A percentile compares a stretch with the other conserved stretches of the same genome.
Evolutionary conservation across 2,797 vertebrate species (phyloP).

Genomic region (Coracias cyanogaster): DNA sequence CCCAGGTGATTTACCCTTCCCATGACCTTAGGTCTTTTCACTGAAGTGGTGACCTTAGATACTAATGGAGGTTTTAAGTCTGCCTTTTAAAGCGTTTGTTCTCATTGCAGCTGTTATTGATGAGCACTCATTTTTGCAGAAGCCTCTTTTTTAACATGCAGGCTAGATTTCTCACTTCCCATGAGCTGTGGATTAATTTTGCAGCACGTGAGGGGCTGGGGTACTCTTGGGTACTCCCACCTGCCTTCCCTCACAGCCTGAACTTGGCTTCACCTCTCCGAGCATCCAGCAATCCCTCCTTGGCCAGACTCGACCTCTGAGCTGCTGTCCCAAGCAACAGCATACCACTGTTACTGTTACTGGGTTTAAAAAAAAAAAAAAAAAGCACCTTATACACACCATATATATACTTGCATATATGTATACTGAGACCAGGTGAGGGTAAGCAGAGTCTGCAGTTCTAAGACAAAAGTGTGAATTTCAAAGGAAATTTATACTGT

Average conservation of each 20-base stretch:
- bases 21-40: neutral
- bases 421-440: neutral
- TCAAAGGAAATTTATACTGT: neutral
- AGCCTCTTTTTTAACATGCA: neutral
- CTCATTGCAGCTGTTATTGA: neutral
- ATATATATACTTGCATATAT: neutral
- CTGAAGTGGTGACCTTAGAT: neutral
- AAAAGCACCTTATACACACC: too few relatives aligned
- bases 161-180: neutral
- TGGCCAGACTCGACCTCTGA: neutral
- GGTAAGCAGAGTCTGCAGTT: neutral
- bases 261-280: neutral
- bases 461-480: neutral
- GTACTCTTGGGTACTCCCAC: neutral
- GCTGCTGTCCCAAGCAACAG: neutral
- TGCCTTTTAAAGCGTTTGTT: constrained; percentile 29
- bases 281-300: neutral
- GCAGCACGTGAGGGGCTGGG: rapidly evolving
- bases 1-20: constrained; percentile 14
- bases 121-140: neutral
- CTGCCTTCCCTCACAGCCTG: neutral
- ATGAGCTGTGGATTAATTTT: neutral
- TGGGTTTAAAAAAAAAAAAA: neutral
- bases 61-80: constrained; percentile 8
- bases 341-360: neutral